phyloP scores from a whole-genome alignment of 2,113 vertebrate genomes.

The Kryptolebias marmoratus region DNA sequence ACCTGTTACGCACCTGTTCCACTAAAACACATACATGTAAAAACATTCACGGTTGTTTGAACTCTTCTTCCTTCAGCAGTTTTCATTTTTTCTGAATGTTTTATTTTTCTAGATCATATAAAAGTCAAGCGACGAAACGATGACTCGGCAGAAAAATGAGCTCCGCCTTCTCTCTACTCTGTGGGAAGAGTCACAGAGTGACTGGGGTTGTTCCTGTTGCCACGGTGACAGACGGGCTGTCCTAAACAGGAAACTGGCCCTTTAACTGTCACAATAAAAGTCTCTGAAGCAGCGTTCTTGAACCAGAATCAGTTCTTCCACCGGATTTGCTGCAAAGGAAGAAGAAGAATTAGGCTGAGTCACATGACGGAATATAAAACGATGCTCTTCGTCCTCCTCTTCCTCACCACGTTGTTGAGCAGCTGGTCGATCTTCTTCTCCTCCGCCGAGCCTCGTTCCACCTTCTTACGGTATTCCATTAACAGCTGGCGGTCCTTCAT shows the following conservation, averaged over 20 bases:
- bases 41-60: not conserved
- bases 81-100: not conserved
- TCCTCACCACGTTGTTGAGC: slow-evolving; percentile 86
- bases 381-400: not conserved
- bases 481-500: slow-evolving; percentile 92
- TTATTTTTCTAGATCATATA: not conserved
- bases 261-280: slow-evolving; percentile 28
- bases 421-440: slow-evolving; percentile 88
- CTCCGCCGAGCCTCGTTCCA: slow-evolving; percentile 86
- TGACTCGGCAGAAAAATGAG: slow-evolving; percentile 1
- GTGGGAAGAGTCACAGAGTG: slow-evolving; percentile 12
- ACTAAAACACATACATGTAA: not conserved
- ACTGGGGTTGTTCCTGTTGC: not conserved
- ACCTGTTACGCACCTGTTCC: not conserved
- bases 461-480: slow-evolving; percentile 85
- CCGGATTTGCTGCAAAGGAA: slow-evolving; percentile 88
- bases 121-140: not conserved
- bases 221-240: not conserved
- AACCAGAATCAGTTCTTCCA: slow-evolving; percentile 95
- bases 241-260: not conserved
- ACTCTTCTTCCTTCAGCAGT: not conserved
- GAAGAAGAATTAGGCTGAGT: slow-evolving; percentile 6
- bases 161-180: not conserved
- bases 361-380: not conserved
- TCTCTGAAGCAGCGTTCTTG: not conserved